Evolutionary conservation across 2,113 vertebrate species (phyloP).

Genomic region (Bos javanicus): DNA sequence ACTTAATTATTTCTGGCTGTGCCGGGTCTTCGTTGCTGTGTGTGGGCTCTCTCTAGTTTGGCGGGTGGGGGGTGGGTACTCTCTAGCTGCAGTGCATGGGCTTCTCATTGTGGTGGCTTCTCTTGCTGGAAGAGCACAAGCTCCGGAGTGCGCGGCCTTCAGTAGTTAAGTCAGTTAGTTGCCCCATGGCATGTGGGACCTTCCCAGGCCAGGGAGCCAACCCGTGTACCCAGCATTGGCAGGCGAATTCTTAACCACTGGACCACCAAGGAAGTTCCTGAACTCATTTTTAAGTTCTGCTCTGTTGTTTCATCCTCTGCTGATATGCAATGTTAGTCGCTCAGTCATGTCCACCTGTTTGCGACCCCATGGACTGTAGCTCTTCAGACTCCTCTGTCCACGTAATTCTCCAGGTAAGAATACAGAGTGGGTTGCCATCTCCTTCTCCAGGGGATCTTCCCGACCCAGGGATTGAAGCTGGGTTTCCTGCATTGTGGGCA

Average conservation of each 20-base stretch:
- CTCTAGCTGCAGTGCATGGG: neutral
- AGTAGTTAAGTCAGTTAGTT: neutral
- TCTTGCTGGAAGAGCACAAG: neutral
- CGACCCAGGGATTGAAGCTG: accelerated
- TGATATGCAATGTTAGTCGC: neutral
- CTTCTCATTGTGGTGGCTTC: neutral
- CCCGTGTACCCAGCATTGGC: neutral
- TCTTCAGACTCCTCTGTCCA: neutral
- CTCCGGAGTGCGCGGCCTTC: neutral
- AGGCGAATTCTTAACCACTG: neutral
- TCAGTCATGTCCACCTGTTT: neutral
- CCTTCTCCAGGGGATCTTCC: neutral
- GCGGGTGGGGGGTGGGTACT: accelerated
- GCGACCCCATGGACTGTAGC: neutral
- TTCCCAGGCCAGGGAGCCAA: neutral
- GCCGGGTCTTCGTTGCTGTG: neutral
- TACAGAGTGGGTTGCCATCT: neutral
- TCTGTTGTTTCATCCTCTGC: neutral
- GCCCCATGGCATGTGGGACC: neutral
- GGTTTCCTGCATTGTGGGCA: neutral
- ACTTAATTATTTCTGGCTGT: neutral
- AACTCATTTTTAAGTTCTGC: neutral
- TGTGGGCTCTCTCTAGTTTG: neutral
- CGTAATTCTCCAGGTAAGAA: neutral
- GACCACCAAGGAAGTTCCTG: neutral